phyloP scores from a whole-genome alignment of 2,797 vertebrate species.

The Anabas testudineus region DNA sequence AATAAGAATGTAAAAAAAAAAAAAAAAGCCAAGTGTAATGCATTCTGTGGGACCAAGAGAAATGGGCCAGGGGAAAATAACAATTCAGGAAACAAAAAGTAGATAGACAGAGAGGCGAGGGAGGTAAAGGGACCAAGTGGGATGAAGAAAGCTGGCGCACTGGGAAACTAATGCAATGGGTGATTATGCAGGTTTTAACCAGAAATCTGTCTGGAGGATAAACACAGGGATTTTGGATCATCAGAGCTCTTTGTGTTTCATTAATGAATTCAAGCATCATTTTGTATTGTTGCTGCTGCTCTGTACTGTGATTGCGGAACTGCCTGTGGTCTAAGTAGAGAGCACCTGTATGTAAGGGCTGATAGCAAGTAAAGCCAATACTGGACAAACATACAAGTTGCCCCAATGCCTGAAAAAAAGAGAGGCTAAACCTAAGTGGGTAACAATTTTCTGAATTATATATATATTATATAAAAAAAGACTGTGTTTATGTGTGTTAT shows the following conservation, averaged over 20 bases:
- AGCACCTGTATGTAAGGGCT: slow-evolving; percentile 42
- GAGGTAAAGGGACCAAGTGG: slow-evolving; percentile 14
- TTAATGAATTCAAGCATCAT: slow-evolving; percentile 55
- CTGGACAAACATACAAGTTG: slow-evolving; percentile 31
- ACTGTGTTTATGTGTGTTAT: background rate
- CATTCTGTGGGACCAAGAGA: slow-evolving; percentile 22
- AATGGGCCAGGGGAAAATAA: slow-evolving; percentile 4
- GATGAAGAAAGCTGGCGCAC: slow-evolving; percentile 37
- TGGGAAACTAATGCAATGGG: slow-evolving; percentile 52
- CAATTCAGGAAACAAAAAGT: slow-evolving; percentile 26
- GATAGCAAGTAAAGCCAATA: slow-evolving; percentile 42
- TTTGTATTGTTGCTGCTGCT: slow-evolving; percentile 33
- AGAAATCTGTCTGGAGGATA: slow-evolving; percentile 57
- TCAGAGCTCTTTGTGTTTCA: slow-evolving; percentile 60
- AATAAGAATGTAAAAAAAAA: slow-evolving; percentile 44
- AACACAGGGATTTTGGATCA: slow-evolving; percentile 58
- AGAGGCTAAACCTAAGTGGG: slow-evolving; percentile 5
- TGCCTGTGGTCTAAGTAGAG: slow-evolving; percentile 44
- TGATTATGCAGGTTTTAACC: slow-evolving; percentile 64
- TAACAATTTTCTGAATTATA: slow-evolving; percentile 16
- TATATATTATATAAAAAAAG: slow-evolving; percentile 3
- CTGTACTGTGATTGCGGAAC: slow-evolving; percentile 23
- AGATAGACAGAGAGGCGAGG: background rate
- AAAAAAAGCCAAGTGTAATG: slow-evolving; percentile 44
- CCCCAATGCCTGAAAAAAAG: slow-evolving; percentile 15